These are phyloP conservation scores for Synchiropus splendidus DNA, from an alignment of 2,113 vertebrate species.

Conservation along the genomic window DNA sequence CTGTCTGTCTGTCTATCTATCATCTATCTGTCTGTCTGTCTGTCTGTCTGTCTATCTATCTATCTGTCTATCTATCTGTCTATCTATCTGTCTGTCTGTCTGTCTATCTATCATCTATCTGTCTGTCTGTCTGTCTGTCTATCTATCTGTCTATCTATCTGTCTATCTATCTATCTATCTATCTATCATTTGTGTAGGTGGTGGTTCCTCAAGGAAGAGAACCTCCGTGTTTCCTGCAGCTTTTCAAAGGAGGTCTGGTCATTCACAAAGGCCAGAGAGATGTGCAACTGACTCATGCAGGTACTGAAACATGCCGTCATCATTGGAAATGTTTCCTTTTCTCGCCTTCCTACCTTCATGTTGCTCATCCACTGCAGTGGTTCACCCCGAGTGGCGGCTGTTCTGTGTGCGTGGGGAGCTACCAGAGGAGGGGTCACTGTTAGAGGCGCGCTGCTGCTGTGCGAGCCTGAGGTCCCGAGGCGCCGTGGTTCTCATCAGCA, in stretches of 20 bases:
- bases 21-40: too few relatives aligned
- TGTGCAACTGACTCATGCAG: constrained; percentile 29
- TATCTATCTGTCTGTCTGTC: too few relatives aligned
- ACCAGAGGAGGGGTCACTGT: constrained; percentile 56
- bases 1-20: too few relatives aligned
- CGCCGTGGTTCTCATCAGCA: constrained; percentile 54
- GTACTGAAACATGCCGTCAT: constrained; percentile 22
- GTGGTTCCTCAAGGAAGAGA: constrained; percentile 64
- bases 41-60: too few relatives aligned
- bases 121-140: too few relatives aligned
- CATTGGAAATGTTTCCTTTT: neutral
- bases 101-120: too few relatives aligned
- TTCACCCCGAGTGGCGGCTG: constrained; percentile 50
- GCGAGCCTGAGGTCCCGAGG: constrained; percentile 65
- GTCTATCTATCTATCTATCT: too few relatives aligned
- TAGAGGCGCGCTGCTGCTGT: constrained; percentile 62
- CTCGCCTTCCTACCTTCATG: neutral
- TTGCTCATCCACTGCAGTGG: neutral
- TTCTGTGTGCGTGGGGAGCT: constrained; percentile 66
- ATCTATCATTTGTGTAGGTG: constrained; percentile 58
- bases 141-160: too few relatives aligned
- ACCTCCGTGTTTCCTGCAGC: constrained; percentile 69
- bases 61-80: too few relatives aligned
- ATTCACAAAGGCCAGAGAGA: constrained; percentile 55
- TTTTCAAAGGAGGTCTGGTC: constrained; percentile 68